phyloP scores from a whole-genome alignment of 2,797 vertebrate species.

The Macropus fuliginosus region DNA sequence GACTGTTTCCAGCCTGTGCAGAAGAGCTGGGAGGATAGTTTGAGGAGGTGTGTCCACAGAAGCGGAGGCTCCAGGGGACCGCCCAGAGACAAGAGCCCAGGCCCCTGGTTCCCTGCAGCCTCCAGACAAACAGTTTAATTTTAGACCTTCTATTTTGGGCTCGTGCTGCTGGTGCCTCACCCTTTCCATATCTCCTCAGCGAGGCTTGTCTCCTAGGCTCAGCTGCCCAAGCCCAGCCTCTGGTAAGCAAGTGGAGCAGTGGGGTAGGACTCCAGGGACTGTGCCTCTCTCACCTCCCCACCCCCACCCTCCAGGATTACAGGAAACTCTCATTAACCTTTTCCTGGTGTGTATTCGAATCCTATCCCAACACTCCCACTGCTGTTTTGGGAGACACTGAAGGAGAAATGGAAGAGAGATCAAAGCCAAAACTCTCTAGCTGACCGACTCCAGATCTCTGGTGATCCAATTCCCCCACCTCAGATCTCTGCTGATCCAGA shows the following conservation, averaged over 20 bases:
- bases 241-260: background rate
- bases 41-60: background rate
- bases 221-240: background rate
- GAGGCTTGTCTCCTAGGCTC: background rate
- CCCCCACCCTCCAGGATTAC: background rate
- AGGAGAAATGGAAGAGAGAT: background rate
- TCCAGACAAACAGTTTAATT: slow-evolving; percentile 60
- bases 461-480: no score
- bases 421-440: background rate
- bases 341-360: background rate
- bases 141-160: slow-evolving; percentile 69
- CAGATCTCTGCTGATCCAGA: no score
- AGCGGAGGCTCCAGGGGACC: background rate
- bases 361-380: background rate
- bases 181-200: background rate
- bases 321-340: background rate
- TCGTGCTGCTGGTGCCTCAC: background rate
- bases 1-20: background rate
- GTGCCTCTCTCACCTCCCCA: background rate
- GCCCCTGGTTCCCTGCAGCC: slow-evolving; percentile 17
- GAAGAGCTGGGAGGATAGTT: background rate
- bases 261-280: background rate
- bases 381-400: background rate
- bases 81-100: background rate
- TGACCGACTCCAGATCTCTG: background rate